phyloP scores from a whole-genome alignment of 2,888 invertebrate species.

The Orthonychiurus folsomi region DNA sequence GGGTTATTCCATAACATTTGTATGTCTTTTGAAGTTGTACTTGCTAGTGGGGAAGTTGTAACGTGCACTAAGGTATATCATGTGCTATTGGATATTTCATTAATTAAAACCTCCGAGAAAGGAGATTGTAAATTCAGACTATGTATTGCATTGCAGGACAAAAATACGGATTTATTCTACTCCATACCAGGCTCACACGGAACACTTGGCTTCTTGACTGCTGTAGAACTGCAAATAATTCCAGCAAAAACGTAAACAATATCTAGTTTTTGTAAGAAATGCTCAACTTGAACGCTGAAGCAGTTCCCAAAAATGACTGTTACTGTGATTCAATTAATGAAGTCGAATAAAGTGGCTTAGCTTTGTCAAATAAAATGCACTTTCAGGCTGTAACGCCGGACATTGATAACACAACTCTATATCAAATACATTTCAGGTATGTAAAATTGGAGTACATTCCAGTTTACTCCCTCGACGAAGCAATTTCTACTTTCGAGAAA shows the following conservation, averaged over 20 bases:
- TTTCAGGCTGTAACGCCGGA: no score
- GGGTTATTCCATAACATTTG: slow-evolving; percentile 7
- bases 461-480: neutral
- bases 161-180: slow-evolving; percentile 9
- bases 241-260: slow-evolving; percentile 4
- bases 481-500: neutral
- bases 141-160: neutral
- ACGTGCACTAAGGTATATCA: slow-evolving; percentile 8
- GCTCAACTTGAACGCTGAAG: no score
- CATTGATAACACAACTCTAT: neutral
- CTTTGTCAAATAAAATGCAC: no score
- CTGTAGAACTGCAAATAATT: slow-evolving; percentile 3
- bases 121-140: no score
- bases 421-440: neutral
- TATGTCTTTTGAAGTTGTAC: slow-evolving; percentile 11
- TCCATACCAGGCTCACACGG: slow-evolving; percentile 11
- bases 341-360: no score
- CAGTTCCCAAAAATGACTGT: no score
- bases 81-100: no score
- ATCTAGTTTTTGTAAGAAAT: no score
- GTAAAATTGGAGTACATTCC: slow-evolving; percentile 10
- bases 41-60: slow-evolving; percentile 6
- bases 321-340: no score
- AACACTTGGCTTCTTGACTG: slow-evolving; percentile 11
- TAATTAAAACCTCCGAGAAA: no score